A percentile compares a stretch with the other conserved stretches of the same genome.
phyloP scores from a whole-genome alignment of 2,797 vertebrate species.

The Otolemur crassicaudatus region DNA sequence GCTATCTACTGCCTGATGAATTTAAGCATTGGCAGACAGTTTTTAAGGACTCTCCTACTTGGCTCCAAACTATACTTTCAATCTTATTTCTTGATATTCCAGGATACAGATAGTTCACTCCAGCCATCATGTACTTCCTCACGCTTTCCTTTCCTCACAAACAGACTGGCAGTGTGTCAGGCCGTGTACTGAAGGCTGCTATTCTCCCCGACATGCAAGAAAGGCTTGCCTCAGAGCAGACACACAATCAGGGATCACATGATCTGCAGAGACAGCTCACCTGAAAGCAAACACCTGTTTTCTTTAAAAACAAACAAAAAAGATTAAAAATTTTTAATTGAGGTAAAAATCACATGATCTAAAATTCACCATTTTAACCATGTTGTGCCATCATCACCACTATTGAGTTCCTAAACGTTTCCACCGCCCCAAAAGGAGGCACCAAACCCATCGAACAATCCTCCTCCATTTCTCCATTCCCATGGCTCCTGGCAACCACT shows the following conservation, averaged over 20 bases:
- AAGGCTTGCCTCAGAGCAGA: background rate
- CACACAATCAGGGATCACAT: background rate
- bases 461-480: background rate
- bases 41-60: background rate
- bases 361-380: background rate
- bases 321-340: background rate
- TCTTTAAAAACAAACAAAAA: background rate
- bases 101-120: background rate
- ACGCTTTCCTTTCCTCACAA: background rate
- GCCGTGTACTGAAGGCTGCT: background rate
- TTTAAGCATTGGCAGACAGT: background rate
- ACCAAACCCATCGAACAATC: too few relatives aligned
- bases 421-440: background rate
- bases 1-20: background rate
- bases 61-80: background rate
- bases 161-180: background rate
- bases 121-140: background rate
- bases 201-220: background rate
- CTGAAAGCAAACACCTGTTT: background rate
- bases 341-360: background rate
- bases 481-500: background rate
- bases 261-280: background rate
- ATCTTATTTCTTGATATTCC: background rate
- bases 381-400: background rate
- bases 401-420: background rate